phyloP scores from a whole-genome alignment of 2,888 invertebrate species.

The Pemphredon lugubris region DNA sequence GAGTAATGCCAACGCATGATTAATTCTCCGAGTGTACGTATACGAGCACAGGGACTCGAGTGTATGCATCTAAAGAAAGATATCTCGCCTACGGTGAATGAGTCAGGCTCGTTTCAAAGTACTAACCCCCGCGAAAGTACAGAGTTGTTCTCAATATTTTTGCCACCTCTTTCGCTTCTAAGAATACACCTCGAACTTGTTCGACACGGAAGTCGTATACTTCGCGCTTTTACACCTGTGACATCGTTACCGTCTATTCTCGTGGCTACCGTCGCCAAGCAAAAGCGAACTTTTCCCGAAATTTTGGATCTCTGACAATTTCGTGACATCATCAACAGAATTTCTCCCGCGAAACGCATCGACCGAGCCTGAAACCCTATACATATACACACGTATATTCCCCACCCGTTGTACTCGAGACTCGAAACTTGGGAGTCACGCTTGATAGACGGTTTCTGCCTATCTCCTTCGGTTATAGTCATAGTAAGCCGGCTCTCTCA shows the following conservation, averaged over 20 bases:
- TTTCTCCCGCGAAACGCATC: constrained; percentile 1
- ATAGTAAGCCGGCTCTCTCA: constrained; percentile 28
- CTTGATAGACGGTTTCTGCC: constrained; percentile 40
- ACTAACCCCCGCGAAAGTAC: constrained; percentile 6
- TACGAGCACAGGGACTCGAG: constrained; percentile 19
- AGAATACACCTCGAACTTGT: constrained; percentile 30
- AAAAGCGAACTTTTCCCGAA: constrained; percentile 20
- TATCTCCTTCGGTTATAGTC: constrained; percentile 22
- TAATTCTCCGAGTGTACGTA: constrained; percentile 40
- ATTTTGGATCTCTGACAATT: constrained; percentile 43
- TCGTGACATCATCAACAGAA: constrained; percentile 18
- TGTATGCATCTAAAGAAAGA: constrained; percentile 33
- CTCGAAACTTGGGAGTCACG: constrained; percentile 23
- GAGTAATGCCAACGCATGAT: constrained; percentile 36
- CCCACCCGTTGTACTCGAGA: constrained; percentile 4
- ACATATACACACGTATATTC: constrained; percentile 25
- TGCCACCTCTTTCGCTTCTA: constrained; percentile 25
- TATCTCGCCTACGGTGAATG: constrained; percentile 27
- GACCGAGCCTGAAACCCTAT: neutral
- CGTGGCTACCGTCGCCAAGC: constrained; percentile 8
- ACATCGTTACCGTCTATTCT: constrained; percentile 49
- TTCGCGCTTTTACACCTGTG: constrained; percentile 42
- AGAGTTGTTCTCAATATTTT: constrained; percentile 1
- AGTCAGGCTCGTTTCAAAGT: constrained; percentile 29
- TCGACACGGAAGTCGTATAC: constrained; percentile 8